These are phyloP conservation scores for Pluvialis apricaria DNA, from an alignment of 2,113 vertebrate species.

Conservation along the genomic window DNA sequence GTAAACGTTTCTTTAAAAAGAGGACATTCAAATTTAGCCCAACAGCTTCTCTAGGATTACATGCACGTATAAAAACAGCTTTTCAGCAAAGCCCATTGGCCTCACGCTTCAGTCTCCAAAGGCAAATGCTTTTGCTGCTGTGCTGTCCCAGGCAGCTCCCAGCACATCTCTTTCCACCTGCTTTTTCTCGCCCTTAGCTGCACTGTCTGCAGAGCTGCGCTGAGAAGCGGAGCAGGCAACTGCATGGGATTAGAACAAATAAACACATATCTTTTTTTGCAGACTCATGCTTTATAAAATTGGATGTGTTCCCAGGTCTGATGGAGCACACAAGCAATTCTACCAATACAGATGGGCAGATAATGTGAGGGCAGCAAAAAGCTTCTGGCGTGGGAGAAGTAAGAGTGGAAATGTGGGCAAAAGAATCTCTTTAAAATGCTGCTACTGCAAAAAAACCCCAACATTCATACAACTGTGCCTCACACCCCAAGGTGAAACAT, in stretches of 20 bases:
- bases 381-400: background rate
- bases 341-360: background rate
- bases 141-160: background rate
- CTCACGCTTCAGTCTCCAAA: background rate
- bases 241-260: background rate
- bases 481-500: background rate
- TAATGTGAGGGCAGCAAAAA: background rate
- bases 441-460: background rate
- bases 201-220: background rate
- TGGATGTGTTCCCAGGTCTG: background rate
- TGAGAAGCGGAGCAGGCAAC: background rate
- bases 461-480: background rate
- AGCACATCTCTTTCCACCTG: background rate
- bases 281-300: background rate
- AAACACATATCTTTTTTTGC: background rate
- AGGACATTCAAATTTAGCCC: background rate
- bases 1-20: background rate
- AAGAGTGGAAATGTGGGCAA: background rate
- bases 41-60: background rate
- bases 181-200: background rate
- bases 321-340: background rate
- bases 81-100: background rate
- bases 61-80: background rate
- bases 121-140: background rate
- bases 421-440: background rate